phyloP scores from a whole-genome alignment of 2,888 invertebrate genomes.

The Frankliniella intonsa region DNA sequence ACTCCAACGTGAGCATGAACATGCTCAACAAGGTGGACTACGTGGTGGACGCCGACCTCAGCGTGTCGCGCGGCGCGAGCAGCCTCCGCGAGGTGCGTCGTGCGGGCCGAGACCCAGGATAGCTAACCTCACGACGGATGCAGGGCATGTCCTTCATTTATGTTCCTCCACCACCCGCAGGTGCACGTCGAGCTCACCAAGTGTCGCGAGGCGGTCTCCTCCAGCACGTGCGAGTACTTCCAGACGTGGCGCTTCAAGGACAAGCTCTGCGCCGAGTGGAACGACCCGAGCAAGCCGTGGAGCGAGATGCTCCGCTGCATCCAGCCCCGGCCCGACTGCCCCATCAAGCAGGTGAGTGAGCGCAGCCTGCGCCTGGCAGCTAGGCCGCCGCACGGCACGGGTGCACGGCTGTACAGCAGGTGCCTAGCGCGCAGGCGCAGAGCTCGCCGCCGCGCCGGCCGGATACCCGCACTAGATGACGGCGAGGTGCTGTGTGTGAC shows the following conservation, averaged over 20 bases:
- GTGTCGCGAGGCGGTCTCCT: not conserved
- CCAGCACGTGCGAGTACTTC: slow-evolving; percentile 6
- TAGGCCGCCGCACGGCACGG: not conserved
- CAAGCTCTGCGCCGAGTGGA: not conserved
- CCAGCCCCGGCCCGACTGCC: slow-evolving; percentile 1
- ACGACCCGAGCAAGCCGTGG: slow-evolving; percentile 7
- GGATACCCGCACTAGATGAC: too few species aligned
- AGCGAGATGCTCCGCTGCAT: not conserved
- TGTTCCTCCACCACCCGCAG: not conserved
- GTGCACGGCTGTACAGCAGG: not conserved
- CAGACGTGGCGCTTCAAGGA: slow-evolving; percentile 10
- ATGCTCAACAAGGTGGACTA: not conserved
- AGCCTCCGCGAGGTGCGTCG: not conserved
- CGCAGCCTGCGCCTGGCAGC: not conserved
- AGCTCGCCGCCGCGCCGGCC: not conserved
- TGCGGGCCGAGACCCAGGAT: not conserved
- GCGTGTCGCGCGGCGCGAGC: not conserved
- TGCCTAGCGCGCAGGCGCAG: not conserved
- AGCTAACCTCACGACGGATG: too few species aligned
- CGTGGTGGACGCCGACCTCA: not conserved
- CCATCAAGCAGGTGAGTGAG: not conserved
- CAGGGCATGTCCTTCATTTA: too few species aligned
- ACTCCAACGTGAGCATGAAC: not conserved
- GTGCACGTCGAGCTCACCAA: not conserved
- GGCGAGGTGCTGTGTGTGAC: not conserved